phyloP scores from a whole-genome alignment of 53 echinoderm and acorn worm genomes.

The Stichopus horrens region DNA sequence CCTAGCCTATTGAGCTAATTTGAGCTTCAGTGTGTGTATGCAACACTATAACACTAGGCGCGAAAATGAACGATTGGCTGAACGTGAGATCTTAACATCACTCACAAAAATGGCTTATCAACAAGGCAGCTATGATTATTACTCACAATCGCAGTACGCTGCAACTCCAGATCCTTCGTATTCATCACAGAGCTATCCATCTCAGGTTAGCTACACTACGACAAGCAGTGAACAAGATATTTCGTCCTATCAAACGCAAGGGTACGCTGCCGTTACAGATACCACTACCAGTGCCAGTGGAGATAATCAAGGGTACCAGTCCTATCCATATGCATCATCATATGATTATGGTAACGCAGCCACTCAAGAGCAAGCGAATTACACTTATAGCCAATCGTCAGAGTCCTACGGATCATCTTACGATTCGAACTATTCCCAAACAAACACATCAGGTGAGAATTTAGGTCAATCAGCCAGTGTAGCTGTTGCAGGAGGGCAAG shows the following conservation, averaged over 20 bases:
- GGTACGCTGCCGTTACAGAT: neutral
- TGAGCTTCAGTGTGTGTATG: too few species aligned
- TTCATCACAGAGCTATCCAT: conserved; percentile 12
- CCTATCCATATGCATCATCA: neutral
- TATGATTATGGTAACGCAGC: neutral
- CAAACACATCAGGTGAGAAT: neutral
- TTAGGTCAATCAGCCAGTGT: neutral
- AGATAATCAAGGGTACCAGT: neutral
- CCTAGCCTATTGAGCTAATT: too few species aligned
- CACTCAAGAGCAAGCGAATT: neutral
- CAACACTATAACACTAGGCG: neutral
- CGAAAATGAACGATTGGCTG: neutral
- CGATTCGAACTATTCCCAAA: neutral
- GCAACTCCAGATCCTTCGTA: neutral
- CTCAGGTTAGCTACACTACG: neutral
- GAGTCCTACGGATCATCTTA: neutral
- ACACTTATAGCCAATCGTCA: neutral
- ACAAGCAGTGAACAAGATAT: neutral
- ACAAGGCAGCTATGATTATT: conserved; percentile 11
- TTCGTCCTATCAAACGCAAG: neutral
- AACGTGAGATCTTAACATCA: too few species aligned
- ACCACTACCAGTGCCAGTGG: neutral
- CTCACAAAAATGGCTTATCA: conserved; percentile 1
- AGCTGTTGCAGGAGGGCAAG: neutral
- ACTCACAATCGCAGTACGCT: conserved; percentile 23